Percentiles rank a stretch among this genome's conserved stretches.
These are phyloP conservation scores for Lates calcarifer DNA, from an alignment of 2,113 vertebrate species.

Conservation along the genomic window DNA sequence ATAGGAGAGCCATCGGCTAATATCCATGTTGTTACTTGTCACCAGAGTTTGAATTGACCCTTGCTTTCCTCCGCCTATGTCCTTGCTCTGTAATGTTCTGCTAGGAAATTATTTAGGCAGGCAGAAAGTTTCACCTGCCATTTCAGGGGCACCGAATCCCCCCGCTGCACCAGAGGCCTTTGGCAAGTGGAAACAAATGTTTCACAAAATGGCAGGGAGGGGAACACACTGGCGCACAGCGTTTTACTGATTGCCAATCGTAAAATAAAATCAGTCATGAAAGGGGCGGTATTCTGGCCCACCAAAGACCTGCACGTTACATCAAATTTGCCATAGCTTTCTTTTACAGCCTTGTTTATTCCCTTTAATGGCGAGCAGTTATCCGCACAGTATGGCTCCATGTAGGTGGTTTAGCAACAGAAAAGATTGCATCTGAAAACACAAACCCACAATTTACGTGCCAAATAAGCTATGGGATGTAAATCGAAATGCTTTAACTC, in stretches of 20 bases:
- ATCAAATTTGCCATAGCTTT: constrained; percentile 85
- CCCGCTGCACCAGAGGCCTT: constrained; percentile 83
- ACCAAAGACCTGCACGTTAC: constrained; percentile 81
- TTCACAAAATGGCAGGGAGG: constrained; percentile 85
- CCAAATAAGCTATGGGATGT: constrained; percentile 79
- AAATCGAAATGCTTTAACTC: constrained; percentile 84
- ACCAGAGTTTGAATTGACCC: constrained; percentile 66
- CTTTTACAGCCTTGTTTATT: constrained; percentile 88
- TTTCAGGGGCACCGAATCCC: constrained; percentile 80
- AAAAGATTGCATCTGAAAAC: constrained; percentile 68
- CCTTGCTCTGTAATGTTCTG: constrained; percentile 77
- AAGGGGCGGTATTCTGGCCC: constrained; percentile 84
- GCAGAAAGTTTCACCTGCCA: constrained; percentile 85
- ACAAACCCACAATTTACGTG: constrained; percentile 82
- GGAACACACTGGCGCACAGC: constrained; percentile 86
- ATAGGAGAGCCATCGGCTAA: constrained; percentile 49
- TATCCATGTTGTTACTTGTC: constrained; percentile 70
- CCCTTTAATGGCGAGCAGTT: constrained; percentile 86
- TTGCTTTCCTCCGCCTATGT: constrained; percentile 58
- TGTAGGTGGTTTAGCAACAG: constrained; percentile 74
- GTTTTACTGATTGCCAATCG: constrained; percentile 90
- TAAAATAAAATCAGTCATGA: constrained; percentile 91
- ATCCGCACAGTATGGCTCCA: constrained; percentile 79
- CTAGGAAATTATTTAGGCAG: constrained; percentile 87
- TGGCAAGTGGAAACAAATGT: constrained; percentile 86